A percentile compares a stretch with the other conserved stretches of the same genome.
These are phyloP conservation scores for Hirudinaria manillensis DNA, from an alignment of 2,888 invertebrate species.

Conservation along the genomic window DNA sequence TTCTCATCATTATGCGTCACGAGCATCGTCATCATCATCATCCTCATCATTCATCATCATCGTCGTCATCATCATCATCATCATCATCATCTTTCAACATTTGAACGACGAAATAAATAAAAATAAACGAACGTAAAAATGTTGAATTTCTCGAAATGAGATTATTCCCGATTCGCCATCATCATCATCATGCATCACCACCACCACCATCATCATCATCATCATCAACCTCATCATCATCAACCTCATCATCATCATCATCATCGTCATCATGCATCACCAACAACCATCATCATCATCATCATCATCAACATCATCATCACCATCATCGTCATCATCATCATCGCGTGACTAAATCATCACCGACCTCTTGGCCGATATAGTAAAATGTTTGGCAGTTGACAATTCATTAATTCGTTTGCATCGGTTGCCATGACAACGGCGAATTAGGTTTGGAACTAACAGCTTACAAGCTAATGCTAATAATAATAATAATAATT, in stretches of 20 bases:
- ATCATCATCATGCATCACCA: background rate
- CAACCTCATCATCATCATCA: background rate
- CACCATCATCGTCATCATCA: slow-evolving; percentile 10
- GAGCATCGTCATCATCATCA: background rate
- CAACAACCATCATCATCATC: background rate
- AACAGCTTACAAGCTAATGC: background rate
- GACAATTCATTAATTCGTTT: too few species aligned
- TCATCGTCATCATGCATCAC: background rate
- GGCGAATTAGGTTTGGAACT: too few species aligned
- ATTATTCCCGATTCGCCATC: too few species aligned
- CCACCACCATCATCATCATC: background rate
- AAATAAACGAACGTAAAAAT: too few species aligned
- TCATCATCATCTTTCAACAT: slow-evolving; percentile 5
- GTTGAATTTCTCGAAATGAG: too few species aligned
- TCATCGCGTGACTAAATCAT: background rate
- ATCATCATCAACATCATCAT: slow-evolving; percentile 16
- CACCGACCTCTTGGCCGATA: background rate
- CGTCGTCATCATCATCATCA: slow-evolving; percentile 5
- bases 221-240: background rate
- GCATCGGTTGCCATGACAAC: too few species aligned
- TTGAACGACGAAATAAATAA: too few species aligned
- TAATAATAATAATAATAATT: too few species aligned
- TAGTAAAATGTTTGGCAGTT: too few species aligned
- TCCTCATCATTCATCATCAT: background rate
- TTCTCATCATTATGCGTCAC: background rate